phyloP scores from a whole-genome alignment of 2,888 invertebrate genomes.

The Boloria euphrosyne region DNA sequence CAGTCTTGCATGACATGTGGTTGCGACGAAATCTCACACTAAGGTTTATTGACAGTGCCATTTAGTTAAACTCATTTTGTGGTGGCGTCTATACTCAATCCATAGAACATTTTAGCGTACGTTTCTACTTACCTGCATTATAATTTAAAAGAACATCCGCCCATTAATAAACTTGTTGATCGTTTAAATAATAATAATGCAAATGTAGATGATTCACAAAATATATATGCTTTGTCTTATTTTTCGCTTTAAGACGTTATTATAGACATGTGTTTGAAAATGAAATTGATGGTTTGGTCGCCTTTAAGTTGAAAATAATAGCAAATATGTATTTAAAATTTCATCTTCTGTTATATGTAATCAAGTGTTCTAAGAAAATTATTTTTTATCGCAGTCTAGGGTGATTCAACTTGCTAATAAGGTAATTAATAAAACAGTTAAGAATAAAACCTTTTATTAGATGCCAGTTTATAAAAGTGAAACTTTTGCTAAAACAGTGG shows the following conservation, averaged over 20 bases:
- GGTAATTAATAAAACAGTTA: slow-evolving; percentile 33
- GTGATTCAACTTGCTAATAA: slow-evolving; percentile 24
- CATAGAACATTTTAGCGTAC: neutral
- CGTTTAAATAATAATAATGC: too few species aligned
- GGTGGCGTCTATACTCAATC: neutral
- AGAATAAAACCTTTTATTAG: slow-evolving; percentile 36
- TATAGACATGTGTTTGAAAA: too few species aligned
- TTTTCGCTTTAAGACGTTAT: too few species aligned
- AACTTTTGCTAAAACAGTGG: slow-evolving; percentile 51
- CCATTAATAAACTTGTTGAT: too few species aligned
- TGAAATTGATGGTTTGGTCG: too few species aligned
- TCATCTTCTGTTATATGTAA: neutral
- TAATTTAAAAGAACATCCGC: too few species aligned
- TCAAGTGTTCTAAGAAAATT: neutral
- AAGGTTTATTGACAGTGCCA: slow-evolving; percentile 56
- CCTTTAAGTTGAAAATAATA: too few species aligned
- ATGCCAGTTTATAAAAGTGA: slow-evolving; percentile 44
- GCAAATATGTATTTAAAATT: neutral
- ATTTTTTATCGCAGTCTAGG: neutral
- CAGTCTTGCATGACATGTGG: slow-evolving; percentile 43
- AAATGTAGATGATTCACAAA: too few species aligned
- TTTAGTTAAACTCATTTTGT: slow-evolving; percentile 48
- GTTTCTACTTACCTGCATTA: too few species aligned
- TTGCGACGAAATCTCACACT: slow-evolving; percentile 43
- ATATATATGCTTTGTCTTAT: too few species aligned